Percentiles rank a stretch among this genome's conserved stretches.
Conservation (phyloP, 2,113 vertebrate species). For the Festucalex cinctus region DNA sequence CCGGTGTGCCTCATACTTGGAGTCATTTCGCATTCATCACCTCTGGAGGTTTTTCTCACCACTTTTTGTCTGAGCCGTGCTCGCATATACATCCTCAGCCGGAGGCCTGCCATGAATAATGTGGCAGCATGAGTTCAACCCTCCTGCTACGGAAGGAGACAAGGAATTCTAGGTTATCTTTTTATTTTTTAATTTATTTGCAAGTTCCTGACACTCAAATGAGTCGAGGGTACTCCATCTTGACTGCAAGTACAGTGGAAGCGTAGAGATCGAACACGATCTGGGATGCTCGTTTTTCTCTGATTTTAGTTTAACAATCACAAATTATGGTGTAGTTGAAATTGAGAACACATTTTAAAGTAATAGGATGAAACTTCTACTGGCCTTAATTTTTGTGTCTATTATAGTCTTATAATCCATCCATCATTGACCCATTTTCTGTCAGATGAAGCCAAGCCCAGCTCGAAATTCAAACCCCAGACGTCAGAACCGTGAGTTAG, state of each 20-base stretch:
- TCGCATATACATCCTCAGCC: constrained; percentile 25
- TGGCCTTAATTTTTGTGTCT: too few species aligned
- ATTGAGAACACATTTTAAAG: too few species aligned
- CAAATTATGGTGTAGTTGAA: too few species aligned
- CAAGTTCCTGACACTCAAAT: background rate
- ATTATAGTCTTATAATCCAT: too few species aligned
- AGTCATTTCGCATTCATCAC: constrained; percentile 8
- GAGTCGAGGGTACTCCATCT: background rate
- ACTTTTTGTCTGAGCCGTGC: constrained; percentile 33
- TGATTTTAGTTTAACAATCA: too few species aligned
- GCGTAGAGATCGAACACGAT: too few species aligned
- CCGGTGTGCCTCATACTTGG: background rate
- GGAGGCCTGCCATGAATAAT: constrained; percentile 28
- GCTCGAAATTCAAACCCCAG: too few species aligned
- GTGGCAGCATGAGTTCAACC: background rate
- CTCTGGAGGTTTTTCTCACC: background rate
- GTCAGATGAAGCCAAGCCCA: too few species aligned
- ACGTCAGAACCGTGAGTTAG: too few species aligned
- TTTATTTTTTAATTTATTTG: constrained; percentile 1
- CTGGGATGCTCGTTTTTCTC: too few species aligned
- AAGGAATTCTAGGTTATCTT: background rate
- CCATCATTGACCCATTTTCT: too few species aligned
- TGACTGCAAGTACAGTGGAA: background rate
- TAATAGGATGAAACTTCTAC: too few species aligned
- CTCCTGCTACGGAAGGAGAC: background rate